Base-by-base conservation (phyloP, 2,113 vertebrate genomes). In the Lycaon pictus region DNA sequence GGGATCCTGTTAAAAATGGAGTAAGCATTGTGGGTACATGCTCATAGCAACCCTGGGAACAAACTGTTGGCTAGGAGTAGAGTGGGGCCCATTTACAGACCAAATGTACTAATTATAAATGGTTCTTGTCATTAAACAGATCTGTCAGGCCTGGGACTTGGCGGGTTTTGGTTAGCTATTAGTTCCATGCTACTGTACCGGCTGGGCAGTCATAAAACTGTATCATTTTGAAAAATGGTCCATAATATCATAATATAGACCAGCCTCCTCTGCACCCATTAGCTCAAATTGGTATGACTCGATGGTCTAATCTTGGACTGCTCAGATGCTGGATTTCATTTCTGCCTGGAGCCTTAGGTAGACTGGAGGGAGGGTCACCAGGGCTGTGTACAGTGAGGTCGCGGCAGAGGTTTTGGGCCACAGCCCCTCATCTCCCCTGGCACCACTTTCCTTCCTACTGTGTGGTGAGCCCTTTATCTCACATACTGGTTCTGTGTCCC, bases 51-150 rank as follows among this genome's bases (percentile, higher is more conserved):
- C 55, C 63, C 83, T 93, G 86, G 96, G 86, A 97, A 86, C 80
- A 81, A 95, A 91, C 32, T 60, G 11, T 84, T 96, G 91, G 77
- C 25, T 23, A 35, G 76, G 53, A 91, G 56, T 90, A 17, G 27
- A 84, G 67, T 27, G 37, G 32, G 58, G 79, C 85, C 55, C 71
- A 63, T 63, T 96, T 93, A 87, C 20, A 97, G 91, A 88, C n/a
- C n/a, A 51, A 97, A 93, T 76, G 79, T 83, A 56, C 90, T 96
- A 96, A 98, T 97, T 97, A 97, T 97, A 90, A 92, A 96, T 96
- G 92, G 63, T 91, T 97, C 96, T 97, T 98, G 95, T 87, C 96
- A 80, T 97, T 97, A 93, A 93, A 92, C 63, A 92, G 87, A 96
- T 97, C 96, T 97, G 97, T 92, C 92, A 96, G 79, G 79, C 62